Base-by-base conservation (phyloP, 2,797 vertebrate genomes). In the Oreochromis grahami region DNA sequence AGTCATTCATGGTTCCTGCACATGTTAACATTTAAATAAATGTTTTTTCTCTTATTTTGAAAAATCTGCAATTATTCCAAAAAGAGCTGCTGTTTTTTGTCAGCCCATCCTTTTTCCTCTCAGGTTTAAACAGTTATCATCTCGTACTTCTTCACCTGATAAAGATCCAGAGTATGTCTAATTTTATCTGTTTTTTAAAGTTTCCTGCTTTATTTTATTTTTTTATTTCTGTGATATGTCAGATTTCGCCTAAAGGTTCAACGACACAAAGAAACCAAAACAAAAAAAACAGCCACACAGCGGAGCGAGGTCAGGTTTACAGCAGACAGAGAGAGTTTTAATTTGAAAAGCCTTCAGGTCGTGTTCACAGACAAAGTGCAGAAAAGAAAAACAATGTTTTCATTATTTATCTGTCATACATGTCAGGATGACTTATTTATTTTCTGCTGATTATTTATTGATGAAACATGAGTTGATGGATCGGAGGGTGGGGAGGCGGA, bases 381-480 rank as follows among this genome's bases (percentile, higher is more conserved):
- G 86, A 50, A 72, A 32, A 74, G 70, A 74, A 74, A 89, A 94
- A 94, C 87, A 92, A 9, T 82, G 84, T 90, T 92, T 95, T 84
- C 92, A 94, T 95, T 94, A 96, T 95, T 95, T 82, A 95, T 93
- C 91, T 88, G 92, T 93, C 93, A 94, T 89, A 93, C 91, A 87
- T 94, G 93, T 93, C 90, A 80, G 88, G 78, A 94, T 94, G 81
- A 92, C 68, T 74, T 74, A 74, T 74, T 74, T 74, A 74, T 74
- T 74, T 29, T 50, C 43, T 89, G 87, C 87, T n/a, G 82, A 91
- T 92, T 85, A 79, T 72, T 85, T 89, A 88, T 89, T 86, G 45
- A 91, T 89, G 80, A 45, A 38, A 78, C 55, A 3, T 15, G 10
- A 74, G 43, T n/a, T 29, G 68, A 74, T 74, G 43, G 68, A 74